Conservation (phyloP, 2,797 vertebrate genomes). For the Alosa sapidissima region DNA sequence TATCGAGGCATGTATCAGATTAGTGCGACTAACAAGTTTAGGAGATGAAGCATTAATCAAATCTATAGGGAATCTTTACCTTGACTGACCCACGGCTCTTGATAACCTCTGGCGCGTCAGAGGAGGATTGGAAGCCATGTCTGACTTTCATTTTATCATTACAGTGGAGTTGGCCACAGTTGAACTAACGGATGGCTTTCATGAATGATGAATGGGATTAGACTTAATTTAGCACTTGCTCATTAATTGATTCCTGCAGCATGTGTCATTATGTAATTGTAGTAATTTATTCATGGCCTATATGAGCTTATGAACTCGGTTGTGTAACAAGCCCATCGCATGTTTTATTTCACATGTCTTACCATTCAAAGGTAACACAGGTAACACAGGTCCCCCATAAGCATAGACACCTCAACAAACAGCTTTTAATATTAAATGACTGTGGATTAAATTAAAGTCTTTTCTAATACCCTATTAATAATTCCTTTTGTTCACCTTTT, state of each 20-base stretch:
- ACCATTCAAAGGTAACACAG: neutral
- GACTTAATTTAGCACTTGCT: conserved; percentile 49
- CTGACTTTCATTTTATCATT: conserved; percentile 29
- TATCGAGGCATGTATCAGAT: conserved; percentile 45
- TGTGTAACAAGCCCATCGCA: conserved; percentile 30
- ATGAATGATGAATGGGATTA: conserved; percentile 54
- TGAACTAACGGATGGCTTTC: conserved; percentile 37
- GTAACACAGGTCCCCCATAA: neutral
- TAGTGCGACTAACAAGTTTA: conserved; percentile 45
- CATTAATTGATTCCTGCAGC: conserved; percentile 58
- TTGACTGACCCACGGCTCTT: conserved; percentile 24
- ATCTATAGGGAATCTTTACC: conserved; percentile 31
- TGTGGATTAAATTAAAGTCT: conserved; percentile 2
- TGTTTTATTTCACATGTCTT: neutral
- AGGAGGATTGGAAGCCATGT: neutral
- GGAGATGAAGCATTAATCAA: conserved; percentile 42
- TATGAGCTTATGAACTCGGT: conserved; percentile 33
- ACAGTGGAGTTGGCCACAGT: neutral
- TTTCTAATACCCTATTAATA: conserved; percentile 20
- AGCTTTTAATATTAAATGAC: conserved; percentile 24
- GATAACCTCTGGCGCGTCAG: neutral
- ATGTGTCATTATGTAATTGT: conserved; percentile 53
- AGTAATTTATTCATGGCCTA: conserved; percentile 55
- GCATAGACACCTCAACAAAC: neutral
- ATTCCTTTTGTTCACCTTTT: neutral